These are phyloP conservation scores for Rallus crepitans DNA, from an alignment of 2,797 vertebrate species.

Conservation along the genomic window DNA sequence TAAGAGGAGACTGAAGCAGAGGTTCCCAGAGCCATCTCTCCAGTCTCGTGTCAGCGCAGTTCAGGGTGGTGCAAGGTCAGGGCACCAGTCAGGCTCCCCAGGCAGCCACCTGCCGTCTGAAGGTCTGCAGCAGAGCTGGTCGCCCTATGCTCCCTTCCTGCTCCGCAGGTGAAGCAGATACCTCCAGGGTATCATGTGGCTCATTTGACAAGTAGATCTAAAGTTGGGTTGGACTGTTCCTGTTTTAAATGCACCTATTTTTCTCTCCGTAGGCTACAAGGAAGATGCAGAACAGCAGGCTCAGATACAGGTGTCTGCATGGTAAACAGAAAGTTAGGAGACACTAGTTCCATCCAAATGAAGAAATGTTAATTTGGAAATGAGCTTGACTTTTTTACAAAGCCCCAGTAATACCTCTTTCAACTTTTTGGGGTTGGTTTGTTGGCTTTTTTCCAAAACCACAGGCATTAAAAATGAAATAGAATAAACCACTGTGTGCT, in stretches of 20 bases:
- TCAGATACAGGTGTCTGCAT: neutral
- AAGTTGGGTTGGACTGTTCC: neutral
- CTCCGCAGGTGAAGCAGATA: accelerated
- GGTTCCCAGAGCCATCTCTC: neutral
- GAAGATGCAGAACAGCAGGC: neutral
- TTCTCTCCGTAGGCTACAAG: neutral
- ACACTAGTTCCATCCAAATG: neutral
- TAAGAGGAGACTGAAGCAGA: neutral
- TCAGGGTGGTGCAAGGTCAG: neutral
- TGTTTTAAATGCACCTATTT: neutral
- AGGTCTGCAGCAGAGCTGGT: neutral
- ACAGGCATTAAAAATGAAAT: neutral
- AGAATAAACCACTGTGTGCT: neutral
- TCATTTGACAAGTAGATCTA: neutral
- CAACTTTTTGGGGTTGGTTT: neutral
- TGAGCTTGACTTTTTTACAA: neutral
- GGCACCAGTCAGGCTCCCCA: neutral
- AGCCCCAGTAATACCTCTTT: neutral
- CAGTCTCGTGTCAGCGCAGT: accelerated
- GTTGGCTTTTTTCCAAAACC: neutral
- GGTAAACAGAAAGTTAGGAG: neutral
- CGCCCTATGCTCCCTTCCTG: neutral
- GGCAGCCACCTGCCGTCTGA: neutral
- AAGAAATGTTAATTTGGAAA: neutral
- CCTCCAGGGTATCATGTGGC: neutral